Percentiles rank a stretch among this genome's conserved stretches.
phyloP scores from a whole-genome alignment of 2,797 vertebrate species.

The Chelon auratus region DNA sequence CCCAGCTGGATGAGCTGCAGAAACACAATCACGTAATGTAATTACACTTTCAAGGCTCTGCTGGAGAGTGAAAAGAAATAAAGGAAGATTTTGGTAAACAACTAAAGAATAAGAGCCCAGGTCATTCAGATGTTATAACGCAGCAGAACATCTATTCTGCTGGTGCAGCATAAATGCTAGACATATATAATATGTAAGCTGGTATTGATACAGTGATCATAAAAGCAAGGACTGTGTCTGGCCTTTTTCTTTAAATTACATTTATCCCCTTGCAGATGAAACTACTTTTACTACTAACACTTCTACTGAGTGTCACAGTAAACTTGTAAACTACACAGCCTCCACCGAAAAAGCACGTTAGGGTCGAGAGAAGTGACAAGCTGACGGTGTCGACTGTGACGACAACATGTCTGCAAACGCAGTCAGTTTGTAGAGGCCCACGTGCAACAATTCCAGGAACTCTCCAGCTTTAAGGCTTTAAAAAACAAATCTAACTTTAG shows the following conservation, averaged over 20 bases:
- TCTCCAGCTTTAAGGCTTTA: background rate
- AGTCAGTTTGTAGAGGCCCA: background rate
- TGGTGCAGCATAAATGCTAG: background rate
- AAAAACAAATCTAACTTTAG: background rate
- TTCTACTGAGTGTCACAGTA: background rate
- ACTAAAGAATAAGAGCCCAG: background rate
- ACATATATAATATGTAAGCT: too few relatives aligned
- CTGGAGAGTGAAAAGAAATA: background rate
- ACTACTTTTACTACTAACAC: background rate
- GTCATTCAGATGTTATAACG: too few relatives aligned
- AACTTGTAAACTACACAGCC: background rate
- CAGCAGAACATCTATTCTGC: background rate
- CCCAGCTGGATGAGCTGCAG: slow-evolving; percentile 91
- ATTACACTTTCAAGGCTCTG: background rate
- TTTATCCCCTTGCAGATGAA: background rate
- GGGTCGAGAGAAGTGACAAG: background rate
- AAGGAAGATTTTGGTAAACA: background rate
- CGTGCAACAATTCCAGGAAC: background rate
- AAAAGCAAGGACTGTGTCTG: too few relatives aligned
- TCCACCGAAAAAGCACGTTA: background rate
- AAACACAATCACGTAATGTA: slow-evolving; percentile 9
- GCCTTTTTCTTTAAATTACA: too few relatives aligned
- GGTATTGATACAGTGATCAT: background rate
- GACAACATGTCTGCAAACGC: too few relatives aligned
- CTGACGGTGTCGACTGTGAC: background rate